Conservation (phyloP, 2,113 vertebrate genomes). For the Hyperoodon ampullatus region DNA sequence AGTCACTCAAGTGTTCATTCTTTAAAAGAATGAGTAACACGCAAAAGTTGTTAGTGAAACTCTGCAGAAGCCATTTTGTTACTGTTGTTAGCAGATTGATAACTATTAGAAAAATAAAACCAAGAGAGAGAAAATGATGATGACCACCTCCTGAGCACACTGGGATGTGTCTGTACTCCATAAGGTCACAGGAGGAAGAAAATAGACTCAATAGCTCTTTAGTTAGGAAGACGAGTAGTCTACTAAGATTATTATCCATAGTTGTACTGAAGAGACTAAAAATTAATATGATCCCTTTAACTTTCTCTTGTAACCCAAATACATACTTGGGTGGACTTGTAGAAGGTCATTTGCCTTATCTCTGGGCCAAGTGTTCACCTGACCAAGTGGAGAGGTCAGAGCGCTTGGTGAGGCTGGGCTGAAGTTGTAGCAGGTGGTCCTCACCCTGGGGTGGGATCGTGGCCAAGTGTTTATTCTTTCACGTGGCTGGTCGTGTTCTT, state of each 20-base stretch:
- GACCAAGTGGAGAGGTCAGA: neutral
- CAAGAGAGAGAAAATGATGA: neutral
- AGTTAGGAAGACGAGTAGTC: neutral
- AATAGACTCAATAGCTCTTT: neutral
- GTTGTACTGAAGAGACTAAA: neutral
- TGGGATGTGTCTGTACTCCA: neutral
- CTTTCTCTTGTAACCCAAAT: neutral
- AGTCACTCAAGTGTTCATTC: neutral
- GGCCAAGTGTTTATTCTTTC: neutral
- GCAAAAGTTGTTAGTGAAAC: neutral
- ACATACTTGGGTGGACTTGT: neutral
- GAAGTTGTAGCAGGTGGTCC: neutral
- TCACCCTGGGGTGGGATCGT: neutral
- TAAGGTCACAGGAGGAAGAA: neutral
- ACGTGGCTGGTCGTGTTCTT: neutral
- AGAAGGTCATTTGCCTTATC: neutral
- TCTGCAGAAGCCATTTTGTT: neutral
- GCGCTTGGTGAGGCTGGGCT: neutral
- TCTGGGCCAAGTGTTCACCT: neutral
- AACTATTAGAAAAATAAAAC: no score
- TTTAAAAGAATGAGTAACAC: neutral
- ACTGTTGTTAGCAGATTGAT: no score
- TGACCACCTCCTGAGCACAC: neutral
- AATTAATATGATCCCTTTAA: neutral
- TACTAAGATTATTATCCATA: neutral